Conservation (phyloP, 2,888 invertebrate species). For the Sipha maydis region DNA sequence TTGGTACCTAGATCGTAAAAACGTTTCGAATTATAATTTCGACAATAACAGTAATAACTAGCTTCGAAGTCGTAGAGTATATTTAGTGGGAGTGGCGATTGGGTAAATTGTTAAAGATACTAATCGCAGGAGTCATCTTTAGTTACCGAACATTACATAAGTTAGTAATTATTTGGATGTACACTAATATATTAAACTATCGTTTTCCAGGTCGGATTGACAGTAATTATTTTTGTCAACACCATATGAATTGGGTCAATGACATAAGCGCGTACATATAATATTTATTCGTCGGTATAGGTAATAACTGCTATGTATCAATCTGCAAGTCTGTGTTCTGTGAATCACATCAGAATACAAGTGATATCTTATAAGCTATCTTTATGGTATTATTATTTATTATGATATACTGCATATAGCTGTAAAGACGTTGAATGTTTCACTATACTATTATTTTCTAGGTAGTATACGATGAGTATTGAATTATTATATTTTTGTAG, state of each 20-base stretch:
- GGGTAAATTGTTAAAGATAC: background rate
- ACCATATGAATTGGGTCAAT: background rate
- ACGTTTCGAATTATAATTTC: background rate
- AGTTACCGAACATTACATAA: background rate
- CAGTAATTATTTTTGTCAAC: background rate
- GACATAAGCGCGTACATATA: background rate
- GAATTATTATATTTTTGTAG: too few relatives aligned
- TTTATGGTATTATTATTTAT: too few relatives aligned
- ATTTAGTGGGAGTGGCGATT: background rate
- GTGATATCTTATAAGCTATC: too few relatives aligned
- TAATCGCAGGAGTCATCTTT: background rate
- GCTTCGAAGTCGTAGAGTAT: background rate
- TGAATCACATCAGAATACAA: too few relatives aligned
- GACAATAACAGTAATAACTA: background rate
- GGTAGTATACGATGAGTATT: too few relatives aligned
- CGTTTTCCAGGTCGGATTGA: background rate
- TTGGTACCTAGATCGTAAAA: background rate
- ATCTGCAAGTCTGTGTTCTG: too few relatives aligned
- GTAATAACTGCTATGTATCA: too few relatives aligned
- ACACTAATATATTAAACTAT: background rate
- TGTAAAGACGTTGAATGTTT: too few relatives aligned
- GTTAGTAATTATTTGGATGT: background rate
- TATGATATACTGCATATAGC: too few relatives aligned
- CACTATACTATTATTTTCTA: too few relatives aligned
- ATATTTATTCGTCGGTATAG: background rate